Evolutionary conservation across 2,113 vertebrate species (phyloP), one percentile per base, ranked within the genome.

Genomic region (Lepisosteus oculatus): DNA sequence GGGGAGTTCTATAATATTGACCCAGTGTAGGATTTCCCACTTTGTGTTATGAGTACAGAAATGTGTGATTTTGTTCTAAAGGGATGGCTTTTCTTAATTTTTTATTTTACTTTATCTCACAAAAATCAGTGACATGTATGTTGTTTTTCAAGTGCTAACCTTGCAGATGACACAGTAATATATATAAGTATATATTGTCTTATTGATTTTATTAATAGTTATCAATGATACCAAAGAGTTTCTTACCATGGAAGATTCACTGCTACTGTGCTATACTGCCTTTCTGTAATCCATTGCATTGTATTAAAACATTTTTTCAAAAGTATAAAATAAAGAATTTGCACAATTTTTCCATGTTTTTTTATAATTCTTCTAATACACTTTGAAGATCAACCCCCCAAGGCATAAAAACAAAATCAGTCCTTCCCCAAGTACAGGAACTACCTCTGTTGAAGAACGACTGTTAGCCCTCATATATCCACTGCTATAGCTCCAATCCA

Each of bases 141-240:
- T 9, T 75, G 4, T 71, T 55, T 70, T 51, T 7, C 55, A 54
- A 29, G 67, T 55, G 56, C 65, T 74, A 61, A 61, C 65, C 42
- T 45, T 15, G 55, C 54, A 54, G 43, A 72, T 55, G 62, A 44
- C 55, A 72, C n/a, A 64, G 65, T 78, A 72, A 72, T 72, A 75
- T 62, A 74, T 74, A 69, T 4, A 55, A 68, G 44, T 71, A 43
- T 74, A 61, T 64, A 45, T 67, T 47, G 62, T 68, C 68, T 70
- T 77, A 43, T 45, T 62, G 47, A 41, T 65, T 69, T 66, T 74
- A 51, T 56, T n/a, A 70, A 51, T 61, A 11, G 70, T 68, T 68
- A 67, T 47, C 55, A 70, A 41, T 69, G 45, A 66, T 72, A 59
- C 74, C 70, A 78, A 78, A 78, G 78, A 69, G 55, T 59, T 77